phyloP scores from a whole-genome alignment of 2,113 vertebrate genomes.

The Platysternon megacephalum region DNA sequence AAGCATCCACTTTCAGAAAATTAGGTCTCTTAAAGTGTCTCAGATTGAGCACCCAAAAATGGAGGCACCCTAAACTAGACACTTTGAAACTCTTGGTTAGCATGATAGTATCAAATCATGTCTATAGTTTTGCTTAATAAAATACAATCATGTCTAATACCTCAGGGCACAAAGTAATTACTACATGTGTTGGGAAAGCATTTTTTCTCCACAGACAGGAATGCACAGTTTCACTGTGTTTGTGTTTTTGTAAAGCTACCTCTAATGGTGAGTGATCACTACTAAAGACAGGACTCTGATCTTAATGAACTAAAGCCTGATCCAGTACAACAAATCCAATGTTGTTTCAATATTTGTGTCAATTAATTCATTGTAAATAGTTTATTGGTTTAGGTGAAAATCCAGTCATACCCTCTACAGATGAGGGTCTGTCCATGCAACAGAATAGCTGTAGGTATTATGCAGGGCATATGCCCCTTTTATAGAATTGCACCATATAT shows the following conservation, averaged over 20 bases:
- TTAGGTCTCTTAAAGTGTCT: background rate
- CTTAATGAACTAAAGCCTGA: background rate
- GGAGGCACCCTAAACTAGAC: background rate
- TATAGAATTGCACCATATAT: background rate
- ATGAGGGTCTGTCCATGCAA: background rate
- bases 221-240: background rate
- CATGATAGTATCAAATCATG: background rate
- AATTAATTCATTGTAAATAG: background rate
- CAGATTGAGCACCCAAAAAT: background rate
- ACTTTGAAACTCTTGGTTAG: background rate
- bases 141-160: background rate
- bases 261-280: background rate
- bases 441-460: background rate
- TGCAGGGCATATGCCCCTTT: background rate
- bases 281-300: background rate
- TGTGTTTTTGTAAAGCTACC: accelerated
- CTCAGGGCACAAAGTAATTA: background rate
- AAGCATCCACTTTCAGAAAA: background rate
- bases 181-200: background rate
- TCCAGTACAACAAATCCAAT: background rate
- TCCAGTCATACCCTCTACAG: background rate
- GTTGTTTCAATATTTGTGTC: background rate
- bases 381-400: background rate
- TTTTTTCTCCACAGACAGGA: background rate
- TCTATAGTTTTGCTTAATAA: background rate